Conservation (phyloP, 2,113 vertebrate species). For the Lichenostomus cassidix region DNA sequence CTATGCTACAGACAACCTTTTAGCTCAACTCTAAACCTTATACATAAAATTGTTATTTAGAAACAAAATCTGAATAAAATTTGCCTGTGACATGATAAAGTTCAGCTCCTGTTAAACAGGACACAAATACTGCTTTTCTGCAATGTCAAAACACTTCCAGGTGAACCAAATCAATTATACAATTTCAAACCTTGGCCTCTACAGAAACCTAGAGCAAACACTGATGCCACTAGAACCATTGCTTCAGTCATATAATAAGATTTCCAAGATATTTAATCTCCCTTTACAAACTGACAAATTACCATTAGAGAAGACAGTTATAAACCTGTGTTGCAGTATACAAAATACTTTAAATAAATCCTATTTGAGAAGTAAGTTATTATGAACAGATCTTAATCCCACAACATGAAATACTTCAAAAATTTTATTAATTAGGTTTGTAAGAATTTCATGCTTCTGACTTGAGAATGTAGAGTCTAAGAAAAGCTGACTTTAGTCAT, state of each 20-base stretch:
- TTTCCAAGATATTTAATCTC: neutral
- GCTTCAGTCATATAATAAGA: neutral
- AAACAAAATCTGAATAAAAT: neutral
- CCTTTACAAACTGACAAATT: neutral
- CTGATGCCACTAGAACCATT: neutral
- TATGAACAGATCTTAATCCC: neutral
- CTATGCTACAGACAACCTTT: neutral
- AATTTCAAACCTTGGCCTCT: neutral
- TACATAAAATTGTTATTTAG: neutral
- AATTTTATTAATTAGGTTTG: neutral
- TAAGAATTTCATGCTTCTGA: neutral
- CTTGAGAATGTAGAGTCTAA: neutral
- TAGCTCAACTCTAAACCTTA: neutral
- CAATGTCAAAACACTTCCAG: neutral
- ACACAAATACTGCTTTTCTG: neutral
- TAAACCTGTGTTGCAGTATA: neutral
- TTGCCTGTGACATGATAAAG: neutral
- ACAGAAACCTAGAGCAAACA: neutral
- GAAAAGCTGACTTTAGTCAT: neutral
- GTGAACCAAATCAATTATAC: neutral
- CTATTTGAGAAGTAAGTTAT: neutral
- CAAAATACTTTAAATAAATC: neutral
- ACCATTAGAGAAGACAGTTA: neutral
- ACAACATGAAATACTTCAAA: neutral
- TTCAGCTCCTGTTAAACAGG: neutral